Evolutionary conservation across 37 sponge, comb jelly and placozoan genomes (phyloP).

Genomic region (Beroe ovata): DNA sequence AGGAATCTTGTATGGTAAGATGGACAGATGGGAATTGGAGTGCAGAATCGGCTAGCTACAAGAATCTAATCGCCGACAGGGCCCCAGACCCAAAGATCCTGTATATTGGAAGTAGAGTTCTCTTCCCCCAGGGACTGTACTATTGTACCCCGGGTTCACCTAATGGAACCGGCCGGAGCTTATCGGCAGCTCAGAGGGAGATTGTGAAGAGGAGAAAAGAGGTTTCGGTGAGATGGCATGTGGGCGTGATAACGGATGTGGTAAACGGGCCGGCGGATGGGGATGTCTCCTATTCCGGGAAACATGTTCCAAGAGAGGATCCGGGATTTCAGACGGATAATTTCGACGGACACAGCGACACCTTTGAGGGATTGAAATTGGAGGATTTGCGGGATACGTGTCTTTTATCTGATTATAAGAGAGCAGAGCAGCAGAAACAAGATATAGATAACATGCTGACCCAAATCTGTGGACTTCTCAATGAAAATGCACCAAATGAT

Average conservation of each 20-base stretch:
- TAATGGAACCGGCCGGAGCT: background rate
- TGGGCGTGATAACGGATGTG: slow-evolving; percentile 28
- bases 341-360: background rate
- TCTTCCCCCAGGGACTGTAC: slow-evolving; percentile 35
- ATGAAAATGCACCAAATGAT: too few species aligned
- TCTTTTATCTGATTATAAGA: background rate
- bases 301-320: background rate
- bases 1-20: background rate
- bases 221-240: slow-evolving; percentile 32
- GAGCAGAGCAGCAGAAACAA: too few species aligned
- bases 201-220: background rate
- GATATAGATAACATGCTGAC: too few species aligned
- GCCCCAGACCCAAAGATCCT: background rate
- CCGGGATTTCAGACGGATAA: background rate
- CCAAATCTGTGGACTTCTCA: too few species aligned
- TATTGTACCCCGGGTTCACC: background rate
- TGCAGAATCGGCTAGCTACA: background rate
- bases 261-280: background rate
- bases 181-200: background rate
- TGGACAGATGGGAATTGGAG: slow-evolving; percentile 62
- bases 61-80: background rate
- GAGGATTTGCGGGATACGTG: background rate
- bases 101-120: background rate
- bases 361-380: background rate
- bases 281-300: background rate